Evolutionary conservation across 2,797 vertebrate species (phyloP).

Genomic region (Neosilurus mollespiculum): DNA sequence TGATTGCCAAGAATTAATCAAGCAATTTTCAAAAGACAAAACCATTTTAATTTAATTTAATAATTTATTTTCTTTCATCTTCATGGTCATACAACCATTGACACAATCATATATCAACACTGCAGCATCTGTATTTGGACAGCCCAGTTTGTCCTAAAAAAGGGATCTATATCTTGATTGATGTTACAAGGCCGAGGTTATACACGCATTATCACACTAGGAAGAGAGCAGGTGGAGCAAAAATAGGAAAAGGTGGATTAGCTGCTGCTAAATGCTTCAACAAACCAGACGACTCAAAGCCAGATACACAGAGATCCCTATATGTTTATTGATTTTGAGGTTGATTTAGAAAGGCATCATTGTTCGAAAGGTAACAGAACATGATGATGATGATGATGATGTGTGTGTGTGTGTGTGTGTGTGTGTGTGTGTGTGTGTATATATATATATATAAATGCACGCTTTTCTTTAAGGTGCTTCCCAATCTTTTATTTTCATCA

Average conservation of each 20-base stretch:
- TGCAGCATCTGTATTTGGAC: no score
- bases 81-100: no score
- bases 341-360: neutral
- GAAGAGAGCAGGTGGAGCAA: no score
- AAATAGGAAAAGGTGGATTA: neutral
- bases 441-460: neutral
- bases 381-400: neutral
- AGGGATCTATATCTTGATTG: no score
- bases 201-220: no score
- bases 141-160: no score
- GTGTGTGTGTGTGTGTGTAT: neutral
- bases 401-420: slow-evolving; percentile 4
- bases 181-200: no score
- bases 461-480: slow-evolving; percentile 38
- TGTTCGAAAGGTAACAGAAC: slow-evolving; percentile 4
- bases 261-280: neutral
- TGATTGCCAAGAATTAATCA: no score
- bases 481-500: slow-evolving; percentile 24
- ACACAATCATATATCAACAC: no score
- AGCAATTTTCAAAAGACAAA: no score
- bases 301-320: neutral
- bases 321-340: slow-evolving; percentile 15
- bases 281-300: neutral
- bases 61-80: no score
- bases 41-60: no score